phyloP scores from a whole-genome alignment of 2,113 vertebrate genomes.

The Crotophaga sulcirostris region DNA sequence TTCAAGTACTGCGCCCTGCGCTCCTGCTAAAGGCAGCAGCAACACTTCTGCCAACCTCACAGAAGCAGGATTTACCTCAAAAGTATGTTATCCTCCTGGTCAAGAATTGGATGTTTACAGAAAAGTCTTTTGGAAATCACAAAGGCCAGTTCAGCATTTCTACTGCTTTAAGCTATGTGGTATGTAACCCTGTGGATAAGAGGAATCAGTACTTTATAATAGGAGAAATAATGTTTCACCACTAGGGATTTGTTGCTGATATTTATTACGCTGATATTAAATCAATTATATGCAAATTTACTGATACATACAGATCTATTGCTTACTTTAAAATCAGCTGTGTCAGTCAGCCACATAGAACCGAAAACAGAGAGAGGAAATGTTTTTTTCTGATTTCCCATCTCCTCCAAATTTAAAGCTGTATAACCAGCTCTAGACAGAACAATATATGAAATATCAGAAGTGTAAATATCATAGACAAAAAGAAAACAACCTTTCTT shows the following conservation, averaged over 20 bases:
- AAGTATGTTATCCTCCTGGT: neutral
- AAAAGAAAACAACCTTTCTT: constrained; percentile 1
- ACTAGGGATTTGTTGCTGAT: neutral
- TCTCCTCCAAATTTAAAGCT: neutral
- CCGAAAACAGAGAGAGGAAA: neutral
- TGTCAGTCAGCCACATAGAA: neutral
- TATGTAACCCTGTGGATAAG: neutral
- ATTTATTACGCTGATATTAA: neutral
- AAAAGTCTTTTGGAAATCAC: neutral
- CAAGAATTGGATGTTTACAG: neutral
- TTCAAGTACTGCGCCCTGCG: neutral
- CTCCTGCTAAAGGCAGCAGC: neutral
- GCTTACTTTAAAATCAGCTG: neutral
- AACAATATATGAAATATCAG: neutral
- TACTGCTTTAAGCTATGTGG: neutral
- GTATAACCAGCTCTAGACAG: neutral
- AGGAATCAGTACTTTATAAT: neutral
- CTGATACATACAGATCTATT: neutral
- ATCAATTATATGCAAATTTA: neutral
- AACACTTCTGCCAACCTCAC: neutral
- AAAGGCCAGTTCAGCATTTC: neutral
- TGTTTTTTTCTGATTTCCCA: neutral
- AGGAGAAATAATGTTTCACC: neutral
- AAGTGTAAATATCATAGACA: constrained; percentile 6
- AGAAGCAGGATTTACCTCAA: neutral